Percentiles rank a stretch among this genome's conserved stretches.
These are phyloP conservation scores for Drosophila yooni DNA, from an alignment of 2,888 invertebrate genomes.

Conservation along the genomic window DNA sequence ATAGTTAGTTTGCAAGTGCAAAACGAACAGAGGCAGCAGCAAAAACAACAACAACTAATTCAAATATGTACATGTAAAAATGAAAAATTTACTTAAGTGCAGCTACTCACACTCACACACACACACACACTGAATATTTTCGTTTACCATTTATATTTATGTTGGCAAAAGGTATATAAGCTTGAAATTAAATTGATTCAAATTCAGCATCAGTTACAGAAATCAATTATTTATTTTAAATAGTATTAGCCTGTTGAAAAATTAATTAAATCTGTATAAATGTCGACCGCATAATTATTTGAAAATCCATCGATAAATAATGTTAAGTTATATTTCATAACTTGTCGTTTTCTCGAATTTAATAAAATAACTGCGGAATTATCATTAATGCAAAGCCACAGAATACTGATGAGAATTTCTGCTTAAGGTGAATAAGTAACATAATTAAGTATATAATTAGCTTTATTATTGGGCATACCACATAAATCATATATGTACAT, in stretches of 20 bases:
- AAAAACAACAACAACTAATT: conserved; percentile 39
- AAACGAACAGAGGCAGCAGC: conserved; percentile 32
- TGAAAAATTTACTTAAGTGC: conserved; percentile 45
- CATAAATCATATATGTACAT: background rate
- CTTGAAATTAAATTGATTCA: background rate
- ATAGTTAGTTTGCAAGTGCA: conserved; percentile 51
- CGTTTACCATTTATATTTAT: conserved; percentile 7
- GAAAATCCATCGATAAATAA: background rate
- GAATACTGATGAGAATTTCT: background rate
- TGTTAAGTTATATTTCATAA: background rate
- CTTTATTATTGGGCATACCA: background rate
- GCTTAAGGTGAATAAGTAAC: background rate
- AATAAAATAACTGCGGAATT: background rate
- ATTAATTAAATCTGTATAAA: background rate
- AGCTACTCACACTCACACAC: conserved; percentile 15
- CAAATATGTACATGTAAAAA: conserved; percentile 40
- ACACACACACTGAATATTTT: conserved; percentile 19
- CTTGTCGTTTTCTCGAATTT: background rate
- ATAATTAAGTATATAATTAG: background rate
- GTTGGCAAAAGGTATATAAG: conserved; percentile 6
- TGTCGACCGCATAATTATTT: background rate
- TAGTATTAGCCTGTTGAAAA: background rate
- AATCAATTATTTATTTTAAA: background rate
- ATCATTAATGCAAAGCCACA: background rate
- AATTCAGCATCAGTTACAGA: background rate